Evolutionary conservation across 2,888 invertebrate genomes (phyloP).

Genomic region (Sceliomorpha sp.): DNA sequence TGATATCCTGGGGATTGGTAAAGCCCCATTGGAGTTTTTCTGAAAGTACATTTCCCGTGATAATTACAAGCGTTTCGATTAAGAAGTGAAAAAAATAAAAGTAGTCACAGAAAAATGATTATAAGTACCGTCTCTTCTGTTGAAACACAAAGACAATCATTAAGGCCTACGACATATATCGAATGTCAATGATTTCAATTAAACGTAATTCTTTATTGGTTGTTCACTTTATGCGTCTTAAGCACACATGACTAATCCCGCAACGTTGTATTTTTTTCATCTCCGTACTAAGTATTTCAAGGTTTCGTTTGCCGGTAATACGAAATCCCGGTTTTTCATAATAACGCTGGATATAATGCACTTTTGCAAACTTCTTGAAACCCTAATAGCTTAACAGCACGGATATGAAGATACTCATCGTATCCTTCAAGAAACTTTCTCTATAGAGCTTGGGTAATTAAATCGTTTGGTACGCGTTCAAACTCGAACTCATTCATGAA

Average conservation of each 20-base stretch:
- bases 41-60: conserved; percentile 33
- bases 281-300: conserved; percentile 1
- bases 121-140: too few relatives aligned
- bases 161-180: too few relatives aligned
- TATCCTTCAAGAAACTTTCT: conserved; percentile 3
- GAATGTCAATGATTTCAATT: neutral
- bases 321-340: conserved; percentile 3
- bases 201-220: conserved; percentile 15
- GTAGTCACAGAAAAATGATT: conserved; percentile 4
- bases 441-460: conserved; percentile 7
- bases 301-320: conserved; percentile 6
- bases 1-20: conserved; percentile 50
- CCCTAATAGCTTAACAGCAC: neutral
- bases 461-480: neutral
- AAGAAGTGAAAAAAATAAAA: conserved; percentile 1
- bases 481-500: too few relatives aligned
- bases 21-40: conserved; percentile 51
- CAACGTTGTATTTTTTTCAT: neutral
- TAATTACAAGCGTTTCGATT: conserved; percentile 12
- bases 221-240: conserved; percentile 2
- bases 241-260: neutral
- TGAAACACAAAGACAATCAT: too few relatives aligned
- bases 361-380: neutral
- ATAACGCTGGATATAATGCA: neutral
- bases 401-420: conserved; percentile 2